phyloP scores from a whole-genome alignment of 2,113 vertebrate genomes.

The Trichechus manatus region DNA sequence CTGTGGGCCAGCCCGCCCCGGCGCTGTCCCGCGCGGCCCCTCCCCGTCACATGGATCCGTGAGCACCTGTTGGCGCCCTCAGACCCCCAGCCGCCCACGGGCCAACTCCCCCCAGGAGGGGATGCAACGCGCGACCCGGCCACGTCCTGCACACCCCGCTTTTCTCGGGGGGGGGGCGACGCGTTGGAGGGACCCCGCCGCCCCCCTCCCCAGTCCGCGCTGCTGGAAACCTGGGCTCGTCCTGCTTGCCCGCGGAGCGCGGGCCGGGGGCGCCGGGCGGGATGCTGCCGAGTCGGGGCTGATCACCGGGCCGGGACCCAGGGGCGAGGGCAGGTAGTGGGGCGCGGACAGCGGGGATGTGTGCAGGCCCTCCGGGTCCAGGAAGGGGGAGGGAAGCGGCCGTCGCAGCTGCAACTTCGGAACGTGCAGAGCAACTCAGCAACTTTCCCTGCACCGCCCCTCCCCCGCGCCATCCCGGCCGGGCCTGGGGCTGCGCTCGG shows the following conservation, averaged over 20 bases:
- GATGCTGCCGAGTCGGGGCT: constrained; percentile 33
- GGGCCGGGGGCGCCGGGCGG: constrained; percentile 34
- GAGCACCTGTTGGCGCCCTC: constrained; percentile 89
- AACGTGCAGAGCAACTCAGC: constrained; percentile 72
- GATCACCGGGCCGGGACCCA: neutral
- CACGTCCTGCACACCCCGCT: neutral
- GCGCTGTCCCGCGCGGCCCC: constrained; percentile 7
- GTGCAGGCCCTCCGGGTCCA: constrained; percentile 47
- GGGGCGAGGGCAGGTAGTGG: constrained; percentile 71
- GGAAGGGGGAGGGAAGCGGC: constrained; percentile 71
- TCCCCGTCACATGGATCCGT: constrained; percentile 85
- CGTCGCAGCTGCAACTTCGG: constrained; percentile 71
- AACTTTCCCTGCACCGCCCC: constrained; percentile 68
- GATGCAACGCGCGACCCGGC: neutral
- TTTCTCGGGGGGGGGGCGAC: neutral
- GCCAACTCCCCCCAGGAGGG: neutral
- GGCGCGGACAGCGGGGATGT: constrained; percentile 39
- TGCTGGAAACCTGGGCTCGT: constrained; percentile 74
- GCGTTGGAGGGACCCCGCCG: neutral
- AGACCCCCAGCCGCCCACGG: neutral
- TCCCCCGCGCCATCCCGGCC: constrained; percentile 59
- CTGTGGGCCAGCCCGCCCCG: neutral
- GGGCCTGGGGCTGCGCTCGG: constrained; percentile 39
- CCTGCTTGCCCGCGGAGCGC: neutral
- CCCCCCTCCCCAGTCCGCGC: constrained; percentile 41